These are phyloP conservation scores for Datnioides undecimradiatus DNA, from an alignment of 2,113 vertebrate genomes.

Conservation along the genomic window DNA sequence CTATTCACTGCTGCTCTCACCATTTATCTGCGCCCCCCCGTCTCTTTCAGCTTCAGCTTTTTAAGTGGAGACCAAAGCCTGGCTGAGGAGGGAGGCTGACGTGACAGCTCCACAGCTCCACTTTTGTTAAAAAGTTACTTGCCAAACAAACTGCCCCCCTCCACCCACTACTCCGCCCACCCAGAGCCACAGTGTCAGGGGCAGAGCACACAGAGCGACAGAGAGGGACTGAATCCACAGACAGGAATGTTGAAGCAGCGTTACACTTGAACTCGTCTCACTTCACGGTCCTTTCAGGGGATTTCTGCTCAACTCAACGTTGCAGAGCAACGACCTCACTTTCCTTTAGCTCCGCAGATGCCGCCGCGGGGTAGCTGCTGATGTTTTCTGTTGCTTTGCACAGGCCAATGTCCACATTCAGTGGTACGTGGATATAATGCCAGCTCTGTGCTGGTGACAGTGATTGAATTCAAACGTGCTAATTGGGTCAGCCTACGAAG, in stretches of 20 bases:
- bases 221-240: background rate
- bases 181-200: too few species aligned
- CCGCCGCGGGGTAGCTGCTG: too few species aligned
- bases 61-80: background rate
- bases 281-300: background rate
- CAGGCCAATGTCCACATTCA: background rate
- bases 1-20: background rate
- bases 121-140: constrained; percentile 1
- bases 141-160: constrained; percentile 36
- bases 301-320: background rate
- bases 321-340: background rate
- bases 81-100: background rate
- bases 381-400: background rate
- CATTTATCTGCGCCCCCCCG: background rate
- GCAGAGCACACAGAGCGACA: too few species aligned
- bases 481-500: constrained; percentile 60
- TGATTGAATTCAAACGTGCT: constrained; percentile 29
- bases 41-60: background rate
- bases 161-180: too few species aligned
- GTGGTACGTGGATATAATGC: background rate
- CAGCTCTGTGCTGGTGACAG: constrained; percentile 18
- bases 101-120: constrained; percentile 3
- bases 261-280: background rate
- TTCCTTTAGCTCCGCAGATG: background rate
- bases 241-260: background rate